A percentile compares a stretch with the other conserved stretches of the same genome.
phyloP scores from a whole-genome alignment of 1,140 invertebrate genomes.

The Brachionus plicatilis region DNA sequence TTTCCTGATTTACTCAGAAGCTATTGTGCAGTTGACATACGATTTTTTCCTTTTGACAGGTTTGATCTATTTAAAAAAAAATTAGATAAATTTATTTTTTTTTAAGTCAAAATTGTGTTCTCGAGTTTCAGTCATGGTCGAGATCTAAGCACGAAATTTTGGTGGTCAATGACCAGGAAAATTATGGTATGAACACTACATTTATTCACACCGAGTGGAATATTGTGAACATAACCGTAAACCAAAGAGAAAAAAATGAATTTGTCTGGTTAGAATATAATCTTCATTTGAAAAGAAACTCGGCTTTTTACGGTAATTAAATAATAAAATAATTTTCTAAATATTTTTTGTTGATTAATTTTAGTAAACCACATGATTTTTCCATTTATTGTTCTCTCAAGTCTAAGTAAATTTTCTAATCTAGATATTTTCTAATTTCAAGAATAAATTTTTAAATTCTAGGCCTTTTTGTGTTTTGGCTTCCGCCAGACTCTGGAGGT shows the following conservation, averaged over 20 bases:
- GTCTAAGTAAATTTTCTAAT: slow-evolving; percentile 5
- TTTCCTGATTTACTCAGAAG: slow-evolving; percentile 34
- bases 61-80: neutral
- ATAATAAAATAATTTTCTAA: neutral
- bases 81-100: neutral
- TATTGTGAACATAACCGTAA: neutral
- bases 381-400: slow-evolving; percentile 24
- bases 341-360: neutral
- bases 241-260: neutral
- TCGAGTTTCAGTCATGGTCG: slow-evolving; percentile 37
- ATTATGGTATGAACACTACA: neutral
- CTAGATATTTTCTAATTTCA: too few relatives aligned
- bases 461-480: slow-evolving; percentile 40
- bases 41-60: slow-evolving; percentile 38
- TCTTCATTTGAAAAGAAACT: slow-evolving; percentile 21
- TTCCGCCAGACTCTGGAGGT: slow-evolving; percentile 40
- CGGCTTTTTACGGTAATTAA: slow-evolving; percentile 25
- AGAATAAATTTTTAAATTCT: neutral
- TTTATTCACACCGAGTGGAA: slow-evolving; percentile 40
- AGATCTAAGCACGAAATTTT: slow-evolving; percentile 9
- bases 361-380: slow-evolving; percentile 40
- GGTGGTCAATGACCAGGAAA: neutral
- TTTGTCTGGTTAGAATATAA: slow-evolving; percentile 35
- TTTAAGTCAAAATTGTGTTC: slow-evolving; percentile 20
- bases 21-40: slow-evolving; percentile 29